Conservation (phyloP, 1,140 invertebrate genomes). For the Ceratina australensis region DNA sequence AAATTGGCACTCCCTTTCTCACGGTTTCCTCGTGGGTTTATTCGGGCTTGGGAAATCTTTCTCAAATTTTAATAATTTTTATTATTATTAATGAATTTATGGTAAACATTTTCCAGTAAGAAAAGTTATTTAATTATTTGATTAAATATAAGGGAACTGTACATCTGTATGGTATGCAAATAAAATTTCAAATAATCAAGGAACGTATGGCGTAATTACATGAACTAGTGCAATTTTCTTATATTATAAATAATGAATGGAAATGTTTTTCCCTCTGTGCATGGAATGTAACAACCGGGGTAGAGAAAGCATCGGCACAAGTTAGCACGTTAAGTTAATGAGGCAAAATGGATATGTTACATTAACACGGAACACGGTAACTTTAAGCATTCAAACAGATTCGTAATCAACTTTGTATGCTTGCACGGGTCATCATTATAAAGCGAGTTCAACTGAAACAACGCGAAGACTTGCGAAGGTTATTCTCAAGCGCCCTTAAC, state of each 20-base stretch:
- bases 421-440: background rate
- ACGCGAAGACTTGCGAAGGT: background rate
- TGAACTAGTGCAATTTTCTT: background rate
- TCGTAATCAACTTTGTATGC: background rate
- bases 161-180: no score
- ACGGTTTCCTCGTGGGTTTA: background rate
- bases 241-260: background rate
- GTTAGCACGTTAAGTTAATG: background rate
- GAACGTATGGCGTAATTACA: no score
- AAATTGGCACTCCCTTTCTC: background rate
- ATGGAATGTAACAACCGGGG: no score
- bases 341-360: background rate
- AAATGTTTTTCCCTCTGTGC: background rate
- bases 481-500: no score
- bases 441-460: background rate
- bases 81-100: no score
- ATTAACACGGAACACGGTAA: background rate
- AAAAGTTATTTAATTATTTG: no score
- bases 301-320: background rate
- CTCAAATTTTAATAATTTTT: no score
- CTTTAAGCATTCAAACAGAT: conserved; percentile 4
- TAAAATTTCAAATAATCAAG: no score
- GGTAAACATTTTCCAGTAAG: no score
- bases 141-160: no score
- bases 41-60: background rate